phyloP scores from a whole-genome alignment of 2,888 invertebrate species.

The Pteria penguin region DNA sequence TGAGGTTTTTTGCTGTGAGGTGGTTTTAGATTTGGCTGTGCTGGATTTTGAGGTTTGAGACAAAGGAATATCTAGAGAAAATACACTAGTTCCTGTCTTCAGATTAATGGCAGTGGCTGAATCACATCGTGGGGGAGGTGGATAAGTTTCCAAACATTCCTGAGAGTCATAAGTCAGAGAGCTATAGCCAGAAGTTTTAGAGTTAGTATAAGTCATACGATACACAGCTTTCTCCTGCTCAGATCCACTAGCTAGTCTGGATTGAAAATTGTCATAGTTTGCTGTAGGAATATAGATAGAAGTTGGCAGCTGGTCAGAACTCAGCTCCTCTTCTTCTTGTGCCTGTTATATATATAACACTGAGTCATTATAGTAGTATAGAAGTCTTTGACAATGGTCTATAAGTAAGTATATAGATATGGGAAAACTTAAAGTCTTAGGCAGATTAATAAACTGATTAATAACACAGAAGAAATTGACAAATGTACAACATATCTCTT shows the following conservation, averaged over 20 bases:
- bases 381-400: neutral
- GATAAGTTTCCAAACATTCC: constrained; percentile 11
- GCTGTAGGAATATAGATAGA: constrained; percentile 46
- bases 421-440: too few relatives aligned
- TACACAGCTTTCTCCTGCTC: constrained; percentile 37
- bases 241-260: neutral
- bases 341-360: too few relatives aligned
- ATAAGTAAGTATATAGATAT: too few relatives aligned
- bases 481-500: too few relatives aligned
- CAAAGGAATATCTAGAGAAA: constrained; percentile 66
- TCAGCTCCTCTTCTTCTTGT: constrained; percentile 31
- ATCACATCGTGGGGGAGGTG: constrained; percentile 31
- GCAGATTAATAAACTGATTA: too few relatives aligned
- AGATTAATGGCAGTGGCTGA: constrained; percentile 71
- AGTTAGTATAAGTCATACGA: constrained; percentile 50
- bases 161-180: constrained; percentile 17
- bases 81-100: constrained; percentile 75
- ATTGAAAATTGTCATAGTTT: constrained; percentile 19
- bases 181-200: constrained; percentile 49
- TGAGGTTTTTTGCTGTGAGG: constrained; percentile 25
- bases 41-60: constrained; percentile 36
- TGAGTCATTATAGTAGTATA: neutral
- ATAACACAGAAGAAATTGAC: too few relatives aligned
- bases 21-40: constrained; percentile 37
- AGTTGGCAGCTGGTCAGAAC: constrained; percentile 11